Conservation (phyloP, 2,888 invertebrate genomes). For the Xylota segnis region DNA sequence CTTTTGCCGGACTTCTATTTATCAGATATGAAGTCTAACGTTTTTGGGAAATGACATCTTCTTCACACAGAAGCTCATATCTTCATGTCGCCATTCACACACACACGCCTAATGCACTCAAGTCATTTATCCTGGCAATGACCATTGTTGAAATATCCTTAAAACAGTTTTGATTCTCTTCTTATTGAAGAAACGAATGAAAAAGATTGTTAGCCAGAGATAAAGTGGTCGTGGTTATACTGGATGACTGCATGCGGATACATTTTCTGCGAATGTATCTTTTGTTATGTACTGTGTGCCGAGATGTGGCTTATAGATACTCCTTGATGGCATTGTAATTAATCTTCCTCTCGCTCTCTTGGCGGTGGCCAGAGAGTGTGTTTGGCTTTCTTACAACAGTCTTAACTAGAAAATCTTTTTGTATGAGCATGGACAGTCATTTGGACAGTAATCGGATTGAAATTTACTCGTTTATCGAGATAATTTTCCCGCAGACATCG, state of each 20-base stretch:
- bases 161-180: slow-evolving; percentile 28
- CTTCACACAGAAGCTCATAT: slow-evolving; percentile 24
- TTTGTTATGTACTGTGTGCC: neutral
- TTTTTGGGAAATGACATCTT: slow-evolving; percentile 33
- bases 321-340: slow-evolving; percentile 4
- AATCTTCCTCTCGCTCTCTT: neutral
- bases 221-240: neutral
- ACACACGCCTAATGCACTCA: slow-evolving; percentile 23
- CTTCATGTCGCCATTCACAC: slow-evolving; percentile 21
- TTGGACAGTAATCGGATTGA: slow-evolving; percentile 30
- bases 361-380: neutral
- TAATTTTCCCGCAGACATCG: neutral
- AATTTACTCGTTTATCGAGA: slow-evolving; percentile 23
- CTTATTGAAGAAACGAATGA: neutral
- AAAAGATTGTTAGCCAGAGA: slow-evolving; percentile 19
- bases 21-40: slow-evolving; percentile 11
- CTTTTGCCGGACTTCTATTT: neutral
- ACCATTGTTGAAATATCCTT: slow-evolving; percentile 24
- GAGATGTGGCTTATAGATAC: neutral
- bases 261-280: neutral
- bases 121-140: slow-evolving; percentile 20
- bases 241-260: neutral
- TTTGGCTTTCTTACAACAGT: neutral
- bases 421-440: slow-evolving; percentile 1
- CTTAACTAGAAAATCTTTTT: neutral